phyloP scores from a whole-genome alignment of 2,113 vertebrate species.

The Capricornis sumatraensis region DNA sequence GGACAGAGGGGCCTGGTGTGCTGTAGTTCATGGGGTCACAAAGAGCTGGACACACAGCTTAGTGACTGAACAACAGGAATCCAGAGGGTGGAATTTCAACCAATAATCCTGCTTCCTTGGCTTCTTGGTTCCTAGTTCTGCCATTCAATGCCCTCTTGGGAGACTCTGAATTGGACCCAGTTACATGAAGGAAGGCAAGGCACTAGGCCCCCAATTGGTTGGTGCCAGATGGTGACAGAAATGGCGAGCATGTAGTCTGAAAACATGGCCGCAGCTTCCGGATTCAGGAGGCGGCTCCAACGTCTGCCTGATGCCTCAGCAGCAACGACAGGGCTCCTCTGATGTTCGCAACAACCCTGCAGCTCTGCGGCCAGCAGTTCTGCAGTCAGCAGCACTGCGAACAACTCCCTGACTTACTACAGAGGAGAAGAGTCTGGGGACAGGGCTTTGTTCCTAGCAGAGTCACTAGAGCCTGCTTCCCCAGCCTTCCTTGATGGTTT shows the following conservation, averaged over 20 bases:
- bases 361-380: not conserved
- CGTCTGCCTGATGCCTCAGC: not conserved
- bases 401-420: not conserved
- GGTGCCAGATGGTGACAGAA: not conserved
- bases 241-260: accelerated
- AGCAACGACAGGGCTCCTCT: no score
- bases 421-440: not conserved
- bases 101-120: no score
- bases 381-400: not conserved
- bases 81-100: not conserved
- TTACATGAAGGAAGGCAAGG: not conserved
- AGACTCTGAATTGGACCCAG: not conserved
- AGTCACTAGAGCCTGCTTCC: not conserved
- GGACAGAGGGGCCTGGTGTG: not conserved
- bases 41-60: not conserved
- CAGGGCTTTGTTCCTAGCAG: not conserved
- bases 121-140: not conserved
- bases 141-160: not conserved
- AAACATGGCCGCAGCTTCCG: accelerated
- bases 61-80: not conserved
- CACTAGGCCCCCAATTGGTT: no score
- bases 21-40: accelerated
- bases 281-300: not conserved
- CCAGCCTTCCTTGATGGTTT: no score
- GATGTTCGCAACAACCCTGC: not conserved